Evolutionary conservation across 1,140 invertebrate species (phyloP).

Genomic region (Ostrea denselamellosa): DNA sequence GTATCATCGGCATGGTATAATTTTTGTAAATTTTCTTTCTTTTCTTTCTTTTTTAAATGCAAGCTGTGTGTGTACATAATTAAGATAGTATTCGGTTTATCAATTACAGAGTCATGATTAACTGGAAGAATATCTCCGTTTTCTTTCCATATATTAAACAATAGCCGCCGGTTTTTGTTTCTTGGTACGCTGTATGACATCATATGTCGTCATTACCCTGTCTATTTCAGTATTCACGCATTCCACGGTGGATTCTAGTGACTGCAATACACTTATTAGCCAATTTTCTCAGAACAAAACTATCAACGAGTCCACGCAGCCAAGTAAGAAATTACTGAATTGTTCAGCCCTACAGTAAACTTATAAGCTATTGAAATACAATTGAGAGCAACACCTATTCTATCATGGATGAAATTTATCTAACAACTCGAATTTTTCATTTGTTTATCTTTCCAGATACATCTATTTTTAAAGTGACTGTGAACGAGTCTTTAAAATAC

Average conservation of each 20-base stretch:
- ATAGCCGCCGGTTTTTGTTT: too few species aligned
- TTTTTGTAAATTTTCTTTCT: not conserved
- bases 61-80: too few species aligned
- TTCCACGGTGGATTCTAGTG: not conserved
- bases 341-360: too few species aligned
- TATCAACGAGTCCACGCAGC: not conserved
- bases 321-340: not conserved
- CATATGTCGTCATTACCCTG: not conserved
- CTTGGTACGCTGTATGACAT: too few species aligned
- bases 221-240: constrained; percentile 1
- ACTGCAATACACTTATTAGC: not conserved
- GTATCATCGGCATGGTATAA: not conserved
- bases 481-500: not conserved
- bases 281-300: not conserved
- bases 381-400: too few species aligned
- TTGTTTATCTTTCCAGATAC: not conserved
- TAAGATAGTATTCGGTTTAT: too few species aligned
- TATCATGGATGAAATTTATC: too few species aligned
- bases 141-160: too few species aligned
- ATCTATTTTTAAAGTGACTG: not conserved
- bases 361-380: too few species aligned
- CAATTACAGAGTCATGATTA: too few species aligned
- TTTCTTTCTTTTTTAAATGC: too few species aligned
- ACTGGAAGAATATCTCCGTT: too few species aligned
- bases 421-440: not conserved